phyloP scores from a whole-genome alignment of 35 echinoderm and acorn worm genomes.

The Ophioderma brevispina region DNA sequence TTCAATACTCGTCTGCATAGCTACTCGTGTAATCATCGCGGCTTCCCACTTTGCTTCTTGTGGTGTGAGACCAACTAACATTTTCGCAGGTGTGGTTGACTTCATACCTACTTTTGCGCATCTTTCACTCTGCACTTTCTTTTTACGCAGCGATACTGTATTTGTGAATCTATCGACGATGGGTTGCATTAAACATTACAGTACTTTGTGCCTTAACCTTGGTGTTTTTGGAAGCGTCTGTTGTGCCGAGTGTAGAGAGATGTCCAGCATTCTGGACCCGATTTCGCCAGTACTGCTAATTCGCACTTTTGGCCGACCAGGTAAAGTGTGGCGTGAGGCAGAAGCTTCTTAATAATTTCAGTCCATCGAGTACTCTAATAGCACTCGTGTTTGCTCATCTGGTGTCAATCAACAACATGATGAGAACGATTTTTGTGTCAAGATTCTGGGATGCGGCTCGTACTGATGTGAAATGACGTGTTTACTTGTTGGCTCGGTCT shows the following conservation, averaged over 20 bases:
- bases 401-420: background rate
- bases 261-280: background rate
- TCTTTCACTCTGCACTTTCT: too few relatives aligned
- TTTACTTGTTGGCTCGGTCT: background rate
- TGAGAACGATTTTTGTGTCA: background rate
- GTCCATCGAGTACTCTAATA: background rate
- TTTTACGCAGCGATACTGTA: too few relatives aligned
- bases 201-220: background rate
- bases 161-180: too few relatives aligned
- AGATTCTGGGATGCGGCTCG: background rate
- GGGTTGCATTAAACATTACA: background rate
- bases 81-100: too few relatives aligned
- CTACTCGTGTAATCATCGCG: too few relatives aligned
- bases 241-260: background rate
- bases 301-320: background rate
- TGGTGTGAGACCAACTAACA: too few relatives aligned
- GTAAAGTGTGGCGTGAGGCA: background rate
- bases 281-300: background rate
- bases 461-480: background rate
- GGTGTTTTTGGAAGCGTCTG: background rate
- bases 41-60: too few relatives aligned
- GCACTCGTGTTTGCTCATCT: background rate
- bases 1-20: too few relatives aligned
- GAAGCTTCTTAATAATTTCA: background rate
- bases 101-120: too few relatives aligned